Conservation (phyloP, 2,888 invertebrate species). For the Eupithecia abbreviata region DNA sequence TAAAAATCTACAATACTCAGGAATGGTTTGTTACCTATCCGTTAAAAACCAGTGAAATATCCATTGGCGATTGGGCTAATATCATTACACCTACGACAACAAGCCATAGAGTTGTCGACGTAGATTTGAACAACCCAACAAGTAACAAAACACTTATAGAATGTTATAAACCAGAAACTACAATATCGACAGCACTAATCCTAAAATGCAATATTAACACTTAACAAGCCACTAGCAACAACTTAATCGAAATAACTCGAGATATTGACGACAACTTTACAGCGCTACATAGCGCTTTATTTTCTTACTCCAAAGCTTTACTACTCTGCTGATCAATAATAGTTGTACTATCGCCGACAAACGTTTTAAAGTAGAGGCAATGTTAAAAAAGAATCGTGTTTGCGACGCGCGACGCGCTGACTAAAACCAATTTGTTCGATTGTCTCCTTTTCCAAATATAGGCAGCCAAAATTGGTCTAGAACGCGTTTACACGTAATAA, state of each 20-base stretch:
- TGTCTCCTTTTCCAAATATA: background rate
- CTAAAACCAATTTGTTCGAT: background rate
- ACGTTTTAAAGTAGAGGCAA: background rate
- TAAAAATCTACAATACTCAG: background rate
- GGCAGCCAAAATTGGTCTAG: background rate
- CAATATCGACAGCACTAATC: background rate
- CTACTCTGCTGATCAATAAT: slow-evolving; percentile 19
- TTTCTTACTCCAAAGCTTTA: slow-evolving; percentile 40
- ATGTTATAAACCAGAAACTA: background rate
- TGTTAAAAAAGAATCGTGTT: background rate
- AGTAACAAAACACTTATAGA: background rate
- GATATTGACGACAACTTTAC: slow-evolving; percentile 51
- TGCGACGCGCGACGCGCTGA: background rate
- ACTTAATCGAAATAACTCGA: slow-evolving; percentile 42
- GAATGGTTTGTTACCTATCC: background rate
- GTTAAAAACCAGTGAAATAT: background rate
- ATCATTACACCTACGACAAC: background rate
- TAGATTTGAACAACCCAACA: background rate
- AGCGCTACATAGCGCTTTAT: slow-evolving; percentile 50
- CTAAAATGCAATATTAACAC: slow-evolving; percentile 11
- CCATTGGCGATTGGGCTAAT: background rate
- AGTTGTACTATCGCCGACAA: slow-evolving; percentile 42
- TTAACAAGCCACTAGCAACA: slow-evolving; percentile 10
- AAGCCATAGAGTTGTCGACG: background rate
- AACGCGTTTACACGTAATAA: background rate